phyloP scores from a whole-genome alignment of 2,888 invertebrate genomes.

The Petrophora chlorosata region DNA sequence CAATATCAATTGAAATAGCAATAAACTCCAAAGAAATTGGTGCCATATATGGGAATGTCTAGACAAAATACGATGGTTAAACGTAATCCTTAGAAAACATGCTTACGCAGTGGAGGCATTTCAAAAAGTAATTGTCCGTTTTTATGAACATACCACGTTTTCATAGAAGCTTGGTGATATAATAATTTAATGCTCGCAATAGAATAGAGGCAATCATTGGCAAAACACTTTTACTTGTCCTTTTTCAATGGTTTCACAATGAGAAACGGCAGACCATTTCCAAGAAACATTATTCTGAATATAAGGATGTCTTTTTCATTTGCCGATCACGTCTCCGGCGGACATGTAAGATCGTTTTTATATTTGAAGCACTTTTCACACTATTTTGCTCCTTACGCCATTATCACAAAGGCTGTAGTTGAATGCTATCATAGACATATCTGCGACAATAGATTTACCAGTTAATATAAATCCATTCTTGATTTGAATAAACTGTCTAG shows the following conservation, averaged over 20 bases:
- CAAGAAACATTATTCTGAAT: conserved; percentile 43
- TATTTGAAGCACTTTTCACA: conserved; percentile 28
- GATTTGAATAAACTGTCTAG: conserved; percentile 39
- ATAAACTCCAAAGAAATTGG: background rate
- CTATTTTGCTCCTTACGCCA: conserved; percentile 9
- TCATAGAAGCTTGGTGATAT: conserved; percentile 33
- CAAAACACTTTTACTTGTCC: conserved; percentile 50
- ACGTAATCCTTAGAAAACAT: background rate
- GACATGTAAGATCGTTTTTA: conserved; percentile 45
- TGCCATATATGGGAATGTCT: background rate
- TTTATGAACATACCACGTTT: conserved; percentile 7
- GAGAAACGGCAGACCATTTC: conserved; percentile 37
- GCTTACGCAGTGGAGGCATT: background rate
- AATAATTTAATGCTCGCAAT: conserved; percentile 38
- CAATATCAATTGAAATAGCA: background rate
- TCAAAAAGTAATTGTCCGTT: conserved; percentile 1
- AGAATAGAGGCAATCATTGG: conserved; percentile 41
- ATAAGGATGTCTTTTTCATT: conserved; percentile 49
- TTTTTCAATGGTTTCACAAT: conserved; percentile 35
- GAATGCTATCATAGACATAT: background rate
- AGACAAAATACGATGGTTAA: background rate
- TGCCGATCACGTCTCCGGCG: conserved; percentile 49
- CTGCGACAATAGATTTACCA: conserved; percentile 8
- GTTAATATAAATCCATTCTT: conserved; percentile 22
- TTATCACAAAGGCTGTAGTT: background rate